phyloP scores from a whole-genome alignment of 2,113 vertebrate species.

The Gopherus flavomarginatus region DNA sequence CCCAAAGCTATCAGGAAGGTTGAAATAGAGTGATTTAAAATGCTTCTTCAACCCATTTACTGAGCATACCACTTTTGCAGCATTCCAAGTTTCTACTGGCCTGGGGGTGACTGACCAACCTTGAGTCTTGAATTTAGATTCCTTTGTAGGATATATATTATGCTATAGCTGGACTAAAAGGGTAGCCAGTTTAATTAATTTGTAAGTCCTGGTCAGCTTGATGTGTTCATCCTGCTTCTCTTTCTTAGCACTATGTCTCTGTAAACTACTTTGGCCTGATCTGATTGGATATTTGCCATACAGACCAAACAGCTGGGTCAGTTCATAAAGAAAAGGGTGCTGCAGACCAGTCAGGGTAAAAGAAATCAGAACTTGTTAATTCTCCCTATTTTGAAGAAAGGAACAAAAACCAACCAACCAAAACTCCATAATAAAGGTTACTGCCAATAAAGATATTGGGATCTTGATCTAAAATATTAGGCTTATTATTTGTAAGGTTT shows the following conservation, averaged over 20 bases:
- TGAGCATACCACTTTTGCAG: background rate
- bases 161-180: background rate
- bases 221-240: background rate
- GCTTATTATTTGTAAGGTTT: background rate
- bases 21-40: background rate
- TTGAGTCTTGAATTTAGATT: background rate
- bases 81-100: background rate
- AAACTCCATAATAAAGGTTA: background rate
- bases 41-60: background rate
- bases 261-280: background rate
- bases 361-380: background rate
- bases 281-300: background rate
- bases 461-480: background rate
- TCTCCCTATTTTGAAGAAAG: background rate
- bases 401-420: background rate
- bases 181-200: background rate
- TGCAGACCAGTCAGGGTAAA: background rate
- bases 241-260: background rate
- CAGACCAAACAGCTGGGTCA: background rate
- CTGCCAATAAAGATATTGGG: background rate
- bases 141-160: background rate
- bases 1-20: background rate
- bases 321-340: background rate
- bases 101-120: rapidly evolving
- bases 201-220: background rate